Base-by-base conservation (phyloP, 2,888 invertebrate genomes). In the Diogma glabrata region DNA sequence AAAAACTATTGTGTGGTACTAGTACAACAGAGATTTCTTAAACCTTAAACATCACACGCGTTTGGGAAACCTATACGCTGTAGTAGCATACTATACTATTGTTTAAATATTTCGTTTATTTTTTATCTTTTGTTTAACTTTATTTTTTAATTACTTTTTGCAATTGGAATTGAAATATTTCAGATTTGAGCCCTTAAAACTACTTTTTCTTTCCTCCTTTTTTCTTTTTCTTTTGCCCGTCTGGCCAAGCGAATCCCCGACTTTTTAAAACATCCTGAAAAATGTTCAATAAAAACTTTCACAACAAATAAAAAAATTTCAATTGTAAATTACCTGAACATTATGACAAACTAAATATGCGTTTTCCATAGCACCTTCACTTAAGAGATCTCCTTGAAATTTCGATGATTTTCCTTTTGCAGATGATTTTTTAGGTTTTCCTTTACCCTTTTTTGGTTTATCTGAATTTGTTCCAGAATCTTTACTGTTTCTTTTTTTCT, bases 281-380 rank as follows among this genome's bases (percentile, higher is more conserved):
- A 51, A 9, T n/a, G n/a, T n/a, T n/a, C n/a, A n/a, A 20, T 49
- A 46, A 20, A 16, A 16, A 46, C 10, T 26, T 5, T 23, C 40
- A 19, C 19, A 46, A 26, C 24, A 24, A 45, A 8, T 46, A 23
- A 36, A 48, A 51, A 47, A 50, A 20, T 20, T 47, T 9, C 5
- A 14, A 7, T 2, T 47, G 19, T 17, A 8, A 23, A 26, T 74
- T 62, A 87, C 86, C 68, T 91, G 91, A 1, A 92, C 85, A 64
- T 91, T 92, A 64, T 94, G 94, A 59, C 93, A 93, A 1, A 87
- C 89, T 63, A 88, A 89, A 66, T 94, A 93, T 0, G 93, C 90
- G 63, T 94, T 94, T 57, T 90, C 86, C 89, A 94, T 92, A 0
- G 91, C 92, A 3, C 86, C 83, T 59, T 89, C 88, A 56, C 87